A percentile compares a stretch with the other conserved stretches of the same genome.
Conservation (phyloP, 2,797 vertebrate genomes). For the Peromyscus nudipes region DNA sequence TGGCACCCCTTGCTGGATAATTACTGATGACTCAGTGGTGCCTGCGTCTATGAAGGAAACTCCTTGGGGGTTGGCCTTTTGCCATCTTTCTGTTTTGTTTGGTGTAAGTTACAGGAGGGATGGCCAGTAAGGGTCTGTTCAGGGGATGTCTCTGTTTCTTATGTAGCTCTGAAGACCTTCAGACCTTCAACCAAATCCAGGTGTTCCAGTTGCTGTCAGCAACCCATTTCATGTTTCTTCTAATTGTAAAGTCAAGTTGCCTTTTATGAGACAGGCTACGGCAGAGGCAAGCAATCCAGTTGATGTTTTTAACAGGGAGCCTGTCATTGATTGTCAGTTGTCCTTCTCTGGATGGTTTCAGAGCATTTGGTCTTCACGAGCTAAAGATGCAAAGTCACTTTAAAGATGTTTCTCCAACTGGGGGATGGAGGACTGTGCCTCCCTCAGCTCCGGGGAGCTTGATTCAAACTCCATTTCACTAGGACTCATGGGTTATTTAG, state of each 20-base stretch:
- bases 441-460: not conserved
- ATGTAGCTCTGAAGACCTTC: slow-evolving; percentile 37
- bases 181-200: slow-evolving; percentile 22
- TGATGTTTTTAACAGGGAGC: not conserved
- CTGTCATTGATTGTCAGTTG: not conserved
- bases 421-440: not conserved
- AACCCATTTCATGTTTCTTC: not conserved
- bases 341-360: not conserved
- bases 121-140: not conserved
- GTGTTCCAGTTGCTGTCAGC: not conserved
- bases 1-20: not conserved
- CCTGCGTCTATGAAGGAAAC: not conserved
- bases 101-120: not conserved
- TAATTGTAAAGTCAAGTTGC: slow-evolving; percentile 15
- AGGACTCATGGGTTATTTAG: not conserved
- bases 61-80: not conserved
- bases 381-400: not conserved
- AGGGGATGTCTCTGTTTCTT: not conserved
- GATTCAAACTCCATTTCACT: not conserved
- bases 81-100: not conserved
- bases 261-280: not conserved
- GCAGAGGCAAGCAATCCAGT: not conserved
- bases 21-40: not conserved
- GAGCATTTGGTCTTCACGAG: fast-evolving
- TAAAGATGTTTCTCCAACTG: not conserved